These are phyloP conservation scores for Raillietiella orientalis DNA, from an alignment of 2,888 invertebrate species.

Conservation along the genomic window DNA sequence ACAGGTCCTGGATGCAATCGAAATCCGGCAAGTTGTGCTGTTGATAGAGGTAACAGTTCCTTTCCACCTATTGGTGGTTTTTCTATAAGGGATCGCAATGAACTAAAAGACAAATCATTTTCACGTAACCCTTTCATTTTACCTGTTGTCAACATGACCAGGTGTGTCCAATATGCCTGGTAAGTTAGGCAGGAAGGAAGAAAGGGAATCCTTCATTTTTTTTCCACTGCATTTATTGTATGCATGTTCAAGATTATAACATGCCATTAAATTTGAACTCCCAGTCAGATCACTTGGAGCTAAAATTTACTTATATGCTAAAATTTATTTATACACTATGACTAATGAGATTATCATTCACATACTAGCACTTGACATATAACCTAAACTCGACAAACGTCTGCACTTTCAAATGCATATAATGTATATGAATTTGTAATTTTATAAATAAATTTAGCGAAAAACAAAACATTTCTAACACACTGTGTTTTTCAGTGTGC, in stretches of 20 bases:
- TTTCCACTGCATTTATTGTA: constrained; percentile 93
- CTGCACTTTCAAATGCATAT: too few relatives aligned
- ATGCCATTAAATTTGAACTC: constrained; percentile 82
- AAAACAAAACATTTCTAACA: constrained; percentile 4
- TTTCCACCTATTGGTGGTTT: constrained; percentile 27
- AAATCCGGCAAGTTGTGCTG: constrained; percentile 67
- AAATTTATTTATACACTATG: too few relatives aligned
- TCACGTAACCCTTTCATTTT: constrained; percentile 7
- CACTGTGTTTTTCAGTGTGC: neutral
- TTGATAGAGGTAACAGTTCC: constrained; percentile 51
- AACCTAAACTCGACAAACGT: too few relatives aligned
- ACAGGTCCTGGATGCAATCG: constrained; percentile 75
- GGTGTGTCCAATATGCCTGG: constrained; percentile 86
- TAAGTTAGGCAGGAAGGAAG: constrained; percentile 73
- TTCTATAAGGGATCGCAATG: constrained; percentile 68
- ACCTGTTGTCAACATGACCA: constrained; percentile 34
- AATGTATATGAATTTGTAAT: too few relatives aligned
- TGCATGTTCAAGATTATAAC: constrained; percentile 83
- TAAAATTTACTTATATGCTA: too few relatives aligned
- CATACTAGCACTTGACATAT: too few relatives aligned
- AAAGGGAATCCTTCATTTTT: constrained; percentile 72
- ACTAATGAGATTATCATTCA: too few relatives aligned
- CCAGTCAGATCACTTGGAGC: constrained; percentile 78
- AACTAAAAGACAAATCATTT: constrained; percentile 20
- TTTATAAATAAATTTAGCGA: constrained; percentile 10